Conservation (phyloP, 2,888 invertebrate species). For the Eremobia ochroleuca region DNA sequence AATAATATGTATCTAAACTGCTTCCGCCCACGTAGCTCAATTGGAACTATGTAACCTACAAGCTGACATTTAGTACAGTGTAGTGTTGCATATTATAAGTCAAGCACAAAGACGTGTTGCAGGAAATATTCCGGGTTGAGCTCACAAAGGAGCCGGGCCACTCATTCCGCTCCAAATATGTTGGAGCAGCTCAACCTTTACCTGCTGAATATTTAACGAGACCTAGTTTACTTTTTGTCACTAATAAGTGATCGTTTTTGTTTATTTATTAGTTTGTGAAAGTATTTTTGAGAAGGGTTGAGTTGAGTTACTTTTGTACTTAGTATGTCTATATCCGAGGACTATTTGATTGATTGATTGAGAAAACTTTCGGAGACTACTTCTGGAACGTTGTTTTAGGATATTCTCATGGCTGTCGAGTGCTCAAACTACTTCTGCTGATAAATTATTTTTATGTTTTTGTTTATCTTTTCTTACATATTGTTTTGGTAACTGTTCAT, state of each 20-base stretch:
- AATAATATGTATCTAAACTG: neutral
- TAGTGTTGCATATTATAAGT: slow-evolving; percentile 35
- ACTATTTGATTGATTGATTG: slow-evolving; percentile 37
- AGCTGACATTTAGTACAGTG: neutral
- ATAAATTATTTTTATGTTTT: neutral
- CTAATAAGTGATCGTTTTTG: slow-evolving; percentile 39
- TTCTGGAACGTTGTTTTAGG: neutral
- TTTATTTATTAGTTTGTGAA: slow-evolving; percentile 34
- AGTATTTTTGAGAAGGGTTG: slow-evolving; percentile 37
- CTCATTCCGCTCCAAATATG: slow-evolving; percentile 51
- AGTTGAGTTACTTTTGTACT: slow-evolving; percentile 1
- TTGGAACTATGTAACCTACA: slow-evolving; percentile 18
- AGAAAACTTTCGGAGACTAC: neutral
- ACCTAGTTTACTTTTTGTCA: slow-evolving; percentile 11
- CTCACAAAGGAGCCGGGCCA: slow-evolving; percentile 42
- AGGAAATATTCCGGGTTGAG: slow-evolving; percentile 47
- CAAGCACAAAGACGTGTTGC: slow-evolving; percentile 46
- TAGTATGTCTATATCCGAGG: neutral
- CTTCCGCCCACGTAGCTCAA: neutral
- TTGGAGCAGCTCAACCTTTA: slow-evolving; percentile 26
- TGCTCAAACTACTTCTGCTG: neutral
- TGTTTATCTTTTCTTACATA: neutral
- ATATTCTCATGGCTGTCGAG: too few species aligned
- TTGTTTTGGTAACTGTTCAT: neutral
- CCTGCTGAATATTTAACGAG: slow-evolving; percentile 43